A percentile compares a stretch with the other conserved stretches of the same genome.
phyloP scores from a whole-genome alignment of 2,113 vertebrate genomes.

The Sitta europaea region DNA sequence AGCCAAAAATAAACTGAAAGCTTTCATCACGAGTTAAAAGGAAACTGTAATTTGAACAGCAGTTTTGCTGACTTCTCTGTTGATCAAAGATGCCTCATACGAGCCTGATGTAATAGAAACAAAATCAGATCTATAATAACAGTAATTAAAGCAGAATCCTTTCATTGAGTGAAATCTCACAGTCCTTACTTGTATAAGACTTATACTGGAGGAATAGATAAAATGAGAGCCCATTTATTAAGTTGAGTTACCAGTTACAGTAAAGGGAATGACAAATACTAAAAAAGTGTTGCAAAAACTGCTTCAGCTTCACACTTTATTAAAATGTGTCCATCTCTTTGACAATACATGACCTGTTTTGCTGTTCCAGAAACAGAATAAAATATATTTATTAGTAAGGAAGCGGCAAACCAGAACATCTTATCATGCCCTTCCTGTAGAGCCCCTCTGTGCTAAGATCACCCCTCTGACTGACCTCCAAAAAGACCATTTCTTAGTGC shows the following conservation, averaged over 20 bases:
- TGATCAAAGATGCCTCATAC: slow-evolving; percentile 15
- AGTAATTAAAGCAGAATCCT: slow-evolving; percentile 25
- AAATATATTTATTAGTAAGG: not conserved
- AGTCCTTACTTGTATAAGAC: not conserved
- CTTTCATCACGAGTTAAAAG: slow-evolving; percentile 52
- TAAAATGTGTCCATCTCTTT: not conserved
- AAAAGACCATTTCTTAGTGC: not conserved
- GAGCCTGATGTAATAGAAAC: not conserved
- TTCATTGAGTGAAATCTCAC: not conserved
- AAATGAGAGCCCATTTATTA: not conserved
- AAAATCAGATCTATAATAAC: slow-evolving; percentile 14
- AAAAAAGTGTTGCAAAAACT: not conserved
- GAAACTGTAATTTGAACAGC: slow-evolving; percentile 31
- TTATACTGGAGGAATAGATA: not conserved
- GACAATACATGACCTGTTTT: not conserved
- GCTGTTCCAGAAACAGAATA: not conserved
- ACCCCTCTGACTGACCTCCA: not conserved
- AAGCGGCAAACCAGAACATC: not conserved
- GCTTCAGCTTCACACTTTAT: not conserved
- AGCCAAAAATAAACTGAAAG: slow-evolving; percentile 34
- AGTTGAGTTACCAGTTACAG: not conserved
- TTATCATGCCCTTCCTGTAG: not conserved
- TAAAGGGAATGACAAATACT: not conserved
- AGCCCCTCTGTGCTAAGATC: not conserved
- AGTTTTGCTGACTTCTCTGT: slow-evolving; percentile 33